Evolutionary conservation across 2,113 vertebrate species (phyloP).

Genomic region (Eudorcas thomsonii): DNA sequence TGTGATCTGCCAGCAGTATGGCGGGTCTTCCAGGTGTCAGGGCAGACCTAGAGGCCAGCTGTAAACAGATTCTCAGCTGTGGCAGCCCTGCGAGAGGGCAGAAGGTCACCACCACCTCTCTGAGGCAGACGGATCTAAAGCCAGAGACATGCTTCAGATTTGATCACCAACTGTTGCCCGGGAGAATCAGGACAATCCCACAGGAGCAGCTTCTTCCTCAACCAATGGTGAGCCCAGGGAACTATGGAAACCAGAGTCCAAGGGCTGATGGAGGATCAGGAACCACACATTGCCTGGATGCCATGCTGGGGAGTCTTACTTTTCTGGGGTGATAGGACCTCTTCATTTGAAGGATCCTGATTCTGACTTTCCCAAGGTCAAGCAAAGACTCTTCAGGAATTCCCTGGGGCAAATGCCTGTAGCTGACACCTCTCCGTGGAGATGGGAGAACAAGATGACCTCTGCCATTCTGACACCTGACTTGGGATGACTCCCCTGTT

Average conservation of each 20-base stretch:
- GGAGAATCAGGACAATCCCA: neutral
- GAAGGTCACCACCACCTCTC: neutral
- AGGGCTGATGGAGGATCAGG: neutral
- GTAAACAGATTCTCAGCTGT: neutral
- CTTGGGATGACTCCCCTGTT: neutral
- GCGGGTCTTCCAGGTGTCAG: neutral
- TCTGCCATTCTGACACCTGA: neutral
- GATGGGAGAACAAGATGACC: neutral
- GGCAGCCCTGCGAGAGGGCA: accelerated
- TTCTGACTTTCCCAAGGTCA: neutral
- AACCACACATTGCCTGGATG: neutral
- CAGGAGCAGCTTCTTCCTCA: neutral
- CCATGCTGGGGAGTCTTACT: neutral
- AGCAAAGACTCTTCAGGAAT: neutral
- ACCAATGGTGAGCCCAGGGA: neutral
- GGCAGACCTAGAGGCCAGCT: neutral
- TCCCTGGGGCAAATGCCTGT: neutral
- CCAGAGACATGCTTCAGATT: neutral
- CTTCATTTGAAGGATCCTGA: neutral
- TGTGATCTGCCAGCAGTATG: too few species aligned
- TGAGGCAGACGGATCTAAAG: neutral
- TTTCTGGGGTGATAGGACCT: neutral
- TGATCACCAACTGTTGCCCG: neutral
- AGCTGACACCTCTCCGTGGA: neutral
- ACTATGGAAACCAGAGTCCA: neutral